A percentile compares a stretch with the other conserved stretches of the same genome.
Evolutionary conservation across 2,113 vertebrate species (phyloP).

Genomic region (Melanotaenia duboulayi): DNA sequence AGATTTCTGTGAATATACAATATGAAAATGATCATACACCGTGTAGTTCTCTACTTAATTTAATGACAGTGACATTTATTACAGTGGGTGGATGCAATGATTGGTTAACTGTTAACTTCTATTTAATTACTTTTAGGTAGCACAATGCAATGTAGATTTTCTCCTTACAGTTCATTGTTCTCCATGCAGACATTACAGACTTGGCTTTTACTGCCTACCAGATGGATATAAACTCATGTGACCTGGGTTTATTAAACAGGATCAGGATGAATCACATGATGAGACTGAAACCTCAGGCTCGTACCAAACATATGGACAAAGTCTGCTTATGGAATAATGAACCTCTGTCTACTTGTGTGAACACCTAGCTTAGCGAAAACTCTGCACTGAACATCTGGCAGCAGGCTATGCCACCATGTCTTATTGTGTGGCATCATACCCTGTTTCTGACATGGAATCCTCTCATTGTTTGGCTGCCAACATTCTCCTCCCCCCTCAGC

Average conservation of each 20-base stretch:
- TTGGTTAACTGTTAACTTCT: background rate
- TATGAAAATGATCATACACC: background rate
- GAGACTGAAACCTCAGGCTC: conserved; percentile 14
- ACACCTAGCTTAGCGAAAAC: conserved; percentile 7
- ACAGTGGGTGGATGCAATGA: too few relatives aligned
- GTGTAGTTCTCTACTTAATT: too few relatives aligned
- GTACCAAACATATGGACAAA: conserved; percentile 48
- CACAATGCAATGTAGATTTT: background rate
- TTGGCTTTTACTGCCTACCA: background rate
- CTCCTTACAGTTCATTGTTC: background rate
- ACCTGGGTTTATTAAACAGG: conserved; percentile 26
- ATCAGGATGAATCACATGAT: conserved; percentile 33
- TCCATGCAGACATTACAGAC: background rate
- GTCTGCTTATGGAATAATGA: conserved; percentile 51
- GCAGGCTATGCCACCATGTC: conserved; percentile 35
- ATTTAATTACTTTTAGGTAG: too few relatives aligned
- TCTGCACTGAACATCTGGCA: conserved; percentile 41
- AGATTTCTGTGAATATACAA: background rate
- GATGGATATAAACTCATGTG: conserved; percentile 17
- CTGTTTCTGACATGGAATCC: conserved; percentile 61
- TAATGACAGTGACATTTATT: too few relatives aligned
- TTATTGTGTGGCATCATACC: conserved; percentile 53
- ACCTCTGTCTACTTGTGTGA: conserved; percentile 28
- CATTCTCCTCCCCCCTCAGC: conserved; percentile 60
- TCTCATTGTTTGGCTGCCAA: conserved; percentile 70